phyloP scores from a whole-genome alignment of 1,140 invertebrate species.

The Globodera ellingtonae region DNA sequence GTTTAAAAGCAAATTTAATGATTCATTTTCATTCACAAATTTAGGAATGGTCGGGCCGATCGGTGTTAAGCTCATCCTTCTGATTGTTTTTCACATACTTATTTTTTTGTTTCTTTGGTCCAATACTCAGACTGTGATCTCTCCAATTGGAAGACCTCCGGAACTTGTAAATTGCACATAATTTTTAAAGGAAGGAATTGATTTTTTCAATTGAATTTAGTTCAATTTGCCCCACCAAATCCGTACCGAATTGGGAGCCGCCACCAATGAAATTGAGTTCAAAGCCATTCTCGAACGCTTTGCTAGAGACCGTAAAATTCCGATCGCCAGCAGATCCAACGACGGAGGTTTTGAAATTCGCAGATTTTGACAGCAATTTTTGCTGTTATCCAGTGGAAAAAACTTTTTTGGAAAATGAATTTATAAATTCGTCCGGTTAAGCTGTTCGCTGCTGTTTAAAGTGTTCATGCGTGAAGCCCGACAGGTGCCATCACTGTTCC shows the following conservation, averaged over 20 bases:
- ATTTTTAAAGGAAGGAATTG: conserved; percentile 16
- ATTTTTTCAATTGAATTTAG: conserved; percentile 25
- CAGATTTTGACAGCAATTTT: too few species aligned
- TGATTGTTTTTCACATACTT: conserved; percentile 35
- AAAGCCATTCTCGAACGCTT: conserved; percentile 33
- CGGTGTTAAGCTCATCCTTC: conserved; percentile 19
- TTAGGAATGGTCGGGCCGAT: conserved; percentile 25
- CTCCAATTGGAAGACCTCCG: conserved; percentile 34
- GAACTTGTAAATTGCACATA: conserved; percentile 14
- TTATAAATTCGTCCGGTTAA: background rate
- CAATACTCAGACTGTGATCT: conserved; percentile 37
- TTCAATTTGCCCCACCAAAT: conserved; percentile 31
- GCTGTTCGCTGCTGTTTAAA: conserved; percentile 49
- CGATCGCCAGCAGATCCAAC: conserved; percentile 31
- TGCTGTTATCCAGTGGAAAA: too few species aligned
- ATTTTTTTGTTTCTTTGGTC: conserved; percentile 41
- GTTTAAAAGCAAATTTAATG: conserved; percentile 16
- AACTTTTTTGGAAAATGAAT: too few species aligned
- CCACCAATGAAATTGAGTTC: conserved; percentile 31
- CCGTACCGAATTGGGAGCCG: conserved; percentile 27
- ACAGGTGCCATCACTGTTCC: conserved; percentile 62
- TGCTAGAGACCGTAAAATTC: conserved; percentile 35
- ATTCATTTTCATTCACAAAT: background rate
- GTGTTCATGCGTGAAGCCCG: conserved; percentile 59
- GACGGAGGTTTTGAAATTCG: conserved; percentile 30